Evolutionary conservation across 2,888 invertebrate species (phyloP).

Genomic region (Noctua janthe): DNA sequence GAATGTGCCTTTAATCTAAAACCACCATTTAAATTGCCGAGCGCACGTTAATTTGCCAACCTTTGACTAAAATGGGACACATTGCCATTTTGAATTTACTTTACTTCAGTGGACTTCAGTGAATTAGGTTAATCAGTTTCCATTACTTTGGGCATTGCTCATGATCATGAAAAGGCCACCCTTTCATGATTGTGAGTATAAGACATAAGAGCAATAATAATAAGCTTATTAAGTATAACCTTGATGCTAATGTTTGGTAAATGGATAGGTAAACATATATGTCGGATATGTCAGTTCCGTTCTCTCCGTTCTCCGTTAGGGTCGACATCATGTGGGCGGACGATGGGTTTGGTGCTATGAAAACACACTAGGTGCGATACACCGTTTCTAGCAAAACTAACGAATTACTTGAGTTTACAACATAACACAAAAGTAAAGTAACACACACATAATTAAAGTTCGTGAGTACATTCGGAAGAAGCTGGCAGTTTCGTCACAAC

Average conservation of each 20-base stretch:
- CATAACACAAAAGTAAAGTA: too few species aligned
- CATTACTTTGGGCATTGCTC: background rate
- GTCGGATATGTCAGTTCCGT: too few species aligned
- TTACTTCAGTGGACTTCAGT: background rate
- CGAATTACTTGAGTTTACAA: too few species aligned
- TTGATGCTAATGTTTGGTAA: background rate
- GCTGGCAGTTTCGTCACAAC: too few species aligned
- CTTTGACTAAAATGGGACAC: slow-evolving; percentile 63
- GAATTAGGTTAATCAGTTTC: slow-evolving; percentile 22
- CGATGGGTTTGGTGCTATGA: too few species aligned
- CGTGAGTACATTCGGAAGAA: too few species aligned
- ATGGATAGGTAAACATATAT: too few species aligned
- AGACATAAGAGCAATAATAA: background rate
- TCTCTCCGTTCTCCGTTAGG: too few species aligned
- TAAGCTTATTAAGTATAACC: background rate
- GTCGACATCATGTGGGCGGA: too few species aligned
- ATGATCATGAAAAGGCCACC: background rate
- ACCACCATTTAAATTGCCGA: slow-evolving; percentile 63
- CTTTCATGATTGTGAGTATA: background rate
- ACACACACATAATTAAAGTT: too few species aligned
- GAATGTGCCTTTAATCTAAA: slow-evolving; percentile 66
- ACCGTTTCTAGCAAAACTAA: too few species aligned
- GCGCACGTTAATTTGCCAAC: slow-evolving; percentile 68
- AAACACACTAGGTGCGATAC: too few species aligned
- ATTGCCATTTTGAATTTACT: slow-evolving; percentile 31